Conservation (phyloP, 2,113 vertebrate genomes). For the Myrmophylax atrothorax region DNA sequence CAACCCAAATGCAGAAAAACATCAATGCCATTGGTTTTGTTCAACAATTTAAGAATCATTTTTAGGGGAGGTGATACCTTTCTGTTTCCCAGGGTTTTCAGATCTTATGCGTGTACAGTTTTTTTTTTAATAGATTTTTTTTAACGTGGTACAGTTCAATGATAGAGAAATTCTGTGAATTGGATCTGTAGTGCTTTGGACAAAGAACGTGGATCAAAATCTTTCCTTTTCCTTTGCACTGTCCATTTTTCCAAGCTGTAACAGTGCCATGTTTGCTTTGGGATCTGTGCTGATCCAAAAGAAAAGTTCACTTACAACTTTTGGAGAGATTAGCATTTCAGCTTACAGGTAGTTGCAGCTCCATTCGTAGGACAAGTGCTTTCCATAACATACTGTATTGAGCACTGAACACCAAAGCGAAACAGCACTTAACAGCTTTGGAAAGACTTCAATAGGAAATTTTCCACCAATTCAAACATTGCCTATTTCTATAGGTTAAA, state of each 20-base stretch:
- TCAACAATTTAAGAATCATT: background rate
- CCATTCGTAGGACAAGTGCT: background rate
- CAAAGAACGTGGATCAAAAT: conserved; percentile 27
- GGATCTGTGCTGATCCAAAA: conserved; percentile 34
- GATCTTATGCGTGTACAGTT: background rate
- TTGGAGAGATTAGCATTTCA: conserved; percentile 20
- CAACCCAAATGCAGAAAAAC: background rate
- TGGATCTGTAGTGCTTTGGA: conserved; percentile 24
- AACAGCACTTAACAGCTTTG: conserved; percentile 23
- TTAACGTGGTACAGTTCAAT: conserved; percentile 13
- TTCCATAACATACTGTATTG: background rate
- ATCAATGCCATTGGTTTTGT: background rate
- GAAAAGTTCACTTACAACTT: conserved; percentile 15
- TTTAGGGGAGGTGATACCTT: background rate
- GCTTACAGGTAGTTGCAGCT: background rate
- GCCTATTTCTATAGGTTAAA: conserved; percentile 43
- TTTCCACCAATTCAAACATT: background rate
- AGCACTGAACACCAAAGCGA: conserved; percentile 42
- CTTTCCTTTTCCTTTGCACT: conserved; percentile 31
- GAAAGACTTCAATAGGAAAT: background rate
- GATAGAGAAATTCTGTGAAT: conserved; percentile 3
- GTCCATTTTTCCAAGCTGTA: conserved; percentile 27
- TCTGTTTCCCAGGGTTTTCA: background rate
- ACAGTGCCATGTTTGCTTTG: conserved; percentile 71
- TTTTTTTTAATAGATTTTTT: background rate